These are phyloP conservation scores for Rhadina sibilatrix DNA, from an alignment of 2,113 vertebrate species.

Conservation along the genomic window DNA sequence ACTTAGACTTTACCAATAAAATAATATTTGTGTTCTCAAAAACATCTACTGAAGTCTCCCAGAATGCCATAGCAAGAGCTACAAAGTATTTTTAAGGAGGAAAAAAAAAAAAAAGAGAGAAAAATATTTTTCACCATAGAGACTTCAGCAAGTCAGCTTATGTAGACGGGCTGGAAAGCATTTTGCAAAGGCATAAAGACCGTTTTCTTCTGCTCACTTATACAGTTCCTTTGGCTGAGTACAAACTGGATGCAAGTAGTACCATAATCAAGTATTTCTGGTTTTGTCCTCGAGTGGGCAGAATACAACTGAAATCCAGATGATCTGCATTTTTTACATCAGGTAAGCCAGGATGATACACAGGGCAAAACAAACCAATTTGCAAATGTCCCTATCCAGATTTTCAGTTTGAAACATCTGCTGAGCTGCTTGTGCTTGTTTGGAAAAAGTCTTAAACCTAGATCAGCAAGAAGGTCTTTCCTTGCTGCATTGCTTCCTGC, in stretches of 20 bases:
- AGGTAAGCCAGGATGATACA: background rate
- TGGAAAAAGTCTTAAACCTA: background rate
- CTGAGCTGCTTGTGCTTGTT: background rate
- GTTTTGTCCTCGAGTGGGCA: background rate
- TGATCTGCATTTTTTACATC: slow-evolving; percentile 23
- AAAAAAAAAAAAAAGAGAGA: background rate
- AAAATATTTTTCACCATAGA: background rate
- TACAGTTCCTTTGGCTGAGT: background rate
- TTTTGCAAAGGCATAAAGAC: background rate
- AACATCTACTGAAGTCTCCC: background rate
- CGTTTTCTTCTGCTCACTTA: background rate
- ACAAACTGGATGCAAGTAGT: background rate
- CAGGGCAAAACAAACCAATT: slow-evolving; percentile 5
- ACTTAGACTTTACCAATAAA: background rate
- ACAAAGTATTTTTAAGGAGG: background rate
- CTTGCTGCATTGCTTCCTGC: background rate
- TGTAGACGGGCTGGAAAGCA: background rate
- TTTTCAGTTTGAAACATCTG: background rate
- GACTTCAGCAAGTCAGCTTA: background rate
- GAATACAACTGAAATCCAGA: slow-evolving; percentile 29
- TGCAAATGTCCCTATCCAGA: background rate
- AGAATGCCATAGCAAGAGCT: background rate
- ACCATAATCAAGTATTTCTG: slow-evolving; percentile 38
- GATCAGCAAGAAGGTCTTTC: background rate
- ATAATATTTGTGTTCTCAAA: background rate